Evolutionary conservation across 2,888 invertebrate genomes (phyloP).

Genomic region (Danaus chrysippus): DNA sequence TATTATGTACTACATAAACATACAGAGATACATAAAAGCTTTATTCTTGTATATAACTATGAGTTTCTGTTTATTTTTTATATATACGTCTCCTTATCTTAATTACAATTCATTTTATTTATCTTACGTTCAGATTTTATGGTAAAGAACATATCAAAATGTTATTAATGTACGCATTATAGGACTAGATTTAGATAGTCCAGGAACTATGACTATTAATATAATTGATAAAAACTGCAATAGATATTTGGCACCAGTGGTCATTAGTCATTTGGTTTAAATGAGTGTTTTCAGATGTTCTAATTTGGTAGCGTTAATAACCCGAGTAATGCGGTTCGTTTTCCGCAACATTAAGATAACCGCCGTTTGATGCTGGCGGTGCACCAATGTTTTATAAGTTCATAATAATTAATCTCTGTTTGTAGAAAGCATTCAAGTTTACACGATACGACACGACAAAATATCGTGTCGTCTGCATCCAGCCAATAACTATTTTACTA

Average conservation of each 20-base stretch:
- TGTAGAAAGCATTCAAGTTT: constrained; percentile 11
- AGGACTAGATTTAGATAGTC: no score
- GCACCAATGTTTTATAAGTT: constrained; percentile 29
- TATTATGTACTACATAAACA: no score
- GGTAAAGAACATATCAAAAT: no score
- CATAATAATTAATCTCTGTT: constrained; percentile 21
- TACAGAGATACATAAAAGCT: no score
- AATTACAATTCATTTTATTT: no score
- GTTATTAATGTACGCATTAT: no score
- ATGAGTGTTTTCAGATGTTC: constrained; percentile 4
- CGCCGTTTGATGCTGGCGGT: constrained; percentile 28
- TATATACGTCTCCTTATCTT: no score
- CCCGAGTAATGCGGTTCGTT: constrained; percentile 28
- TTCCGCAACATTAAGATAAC: constrained; percentile 27
- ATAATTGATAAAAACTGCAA: constrained; percentile 7
- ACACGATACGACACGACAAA: constrained; percentile 24
- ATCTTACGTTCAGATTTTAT: no score
- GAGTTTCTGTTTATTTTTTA: no score
- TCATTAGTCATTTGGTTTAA: neutral
- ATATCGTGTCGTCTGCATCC: constrained; percentile 26
- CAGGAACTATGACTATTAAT: neutral
- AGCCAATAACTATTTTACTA: no score
- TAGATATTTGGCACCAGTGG: neutral
- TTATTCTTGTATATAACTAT: no score
- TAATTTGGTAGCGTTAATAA: constrained; percentile 23